These are phyloP conservation scores for Morpho helenor DNA, from an alignment of 2,888 invertebrate species.

Conservation along the genomic window DNA sequence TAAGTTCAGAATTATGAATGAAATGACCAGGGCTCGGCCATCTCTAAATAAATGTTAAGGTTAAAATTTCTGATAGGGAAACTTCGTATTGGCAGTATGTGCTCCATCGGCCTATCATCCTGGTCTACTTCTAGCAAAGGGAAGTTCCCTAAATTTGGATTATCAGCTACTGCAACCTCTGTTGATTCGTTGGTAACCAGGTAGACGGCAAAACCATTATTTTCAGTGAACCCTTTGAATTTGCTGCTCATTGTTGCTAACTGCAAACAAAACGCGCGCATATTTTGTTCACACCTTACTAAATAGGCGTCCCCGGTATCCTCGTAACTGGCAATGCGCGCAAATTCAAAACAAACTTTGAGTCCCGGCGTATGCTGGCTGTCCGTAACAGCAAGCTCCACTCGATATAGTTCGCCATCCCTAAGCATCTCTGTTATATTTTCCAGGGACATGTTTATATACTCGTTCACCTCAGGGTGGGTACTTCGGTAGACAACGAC, in stretches of 20 bases:
- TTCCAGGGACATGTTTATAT: conserved; percentile 77
- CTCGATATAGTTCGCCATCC: conserved; percentile 63
- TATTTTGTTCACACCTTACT: conserved; percentile 79
- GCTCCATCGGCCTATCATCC: conserved; percentile 36
- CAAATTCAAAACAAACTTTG: conserved; percentile 60
- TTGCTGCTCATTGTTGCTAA: conserved; percentile 68
- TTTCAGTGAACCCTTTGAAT: conserved; percentile 70
- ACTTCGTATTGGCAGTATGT: conserved; percentile 54
- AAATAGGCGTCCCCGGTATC: conserved; percentile 79
- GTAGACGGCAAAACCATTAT: conserved; percentile 80
- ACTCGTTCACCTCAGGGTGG: conserved; percentile 83
- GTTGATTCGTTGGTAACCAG: conserved; percentile 81
- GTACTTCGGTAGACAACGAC: conserved; percentile 78
- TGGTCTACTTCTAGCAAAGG: conserved; percentile 57
- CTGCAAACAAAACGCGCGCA: conserved; percentile 80
- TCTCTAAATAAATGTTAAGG: conserved; percentile 58
- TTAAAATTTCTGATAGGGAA: conserved; percentile 51
- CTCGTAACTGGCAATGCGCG: conserved; percentile 41
- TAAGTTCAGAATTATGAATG: too few relatives aligned
- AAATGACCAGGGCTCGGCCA: conserved; percentile 22
- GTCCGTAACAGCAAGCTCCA: conserved; percentile 73
- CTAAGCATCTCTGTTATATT: conserved; percentile 70
- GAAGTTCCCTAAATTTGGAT: conserved; percentile 69
- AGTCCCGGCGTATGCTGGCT: conserved; percentile 40
- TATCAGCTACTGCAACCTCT: conserved; percentile 72